A percentile compares a stretch with the other conserved stretches of the same genome.
Conservation (phyloP, 2,888 invertebrate genomes). For the Cinara cedri region DNA sequence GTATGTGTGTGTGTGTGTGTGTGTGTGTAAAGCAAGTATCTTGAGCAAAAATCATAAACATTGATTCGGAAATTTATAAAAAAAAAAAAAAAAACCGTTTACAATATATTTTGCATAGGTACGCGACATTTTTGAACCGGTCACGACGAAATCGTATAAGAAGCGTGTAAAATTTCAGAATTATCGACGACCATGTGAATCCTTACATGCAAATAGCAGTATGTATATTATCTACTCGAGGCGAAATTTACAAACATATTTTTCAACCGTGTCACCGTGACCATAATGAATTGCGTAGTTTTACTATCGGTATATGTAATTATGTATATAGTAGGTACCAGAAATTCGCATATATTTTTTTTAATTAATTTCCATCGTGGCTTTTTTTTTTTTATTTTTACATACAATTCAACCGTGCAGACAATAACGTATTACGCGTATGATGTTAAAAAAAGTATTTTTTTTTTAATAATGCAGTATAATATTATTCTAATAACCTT, state of each 20-base stretch:
- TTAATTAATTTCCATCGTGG: not conserved
- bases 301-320: not conserved
- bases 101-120: not conserved
- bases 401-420: too few relatives aligned
- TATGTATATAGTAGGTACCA: not conserved
- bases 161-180: conserved; percentile 14
- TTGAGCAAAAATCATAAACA: not conserved
- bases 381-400: not conserved
- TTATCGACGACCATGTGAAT: conserved; percentile 26
- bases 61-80: conserved; percentile 4
- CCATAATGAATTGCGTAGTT: not conserved
- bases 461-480: too few relatives aligned
- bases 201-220: conserved; percentile 6
- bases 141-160: conserved; percentile 28
- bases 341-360: not conserved
- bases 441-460: too few relatives aligned
- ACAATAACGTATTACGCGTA: too few relatives aligned
- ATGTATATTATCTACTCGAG: not conserved
- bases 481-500: too few relatives aligned
- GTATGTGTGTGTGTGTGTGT: too few relatives aligned
- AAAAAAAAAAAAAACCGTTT: not conserved
- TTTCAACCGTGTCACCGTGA: not conserved
- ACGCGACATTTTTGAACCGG: conserved; percentile 37
- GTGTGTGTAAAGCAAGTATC: not conserved
- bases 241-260: not conserved